These are phyloP conservation scores for Lithobates sylvaticus DNA, from an alignment of 2,797 vertebrate genomes.

Conservation along the genomic window DNA sequence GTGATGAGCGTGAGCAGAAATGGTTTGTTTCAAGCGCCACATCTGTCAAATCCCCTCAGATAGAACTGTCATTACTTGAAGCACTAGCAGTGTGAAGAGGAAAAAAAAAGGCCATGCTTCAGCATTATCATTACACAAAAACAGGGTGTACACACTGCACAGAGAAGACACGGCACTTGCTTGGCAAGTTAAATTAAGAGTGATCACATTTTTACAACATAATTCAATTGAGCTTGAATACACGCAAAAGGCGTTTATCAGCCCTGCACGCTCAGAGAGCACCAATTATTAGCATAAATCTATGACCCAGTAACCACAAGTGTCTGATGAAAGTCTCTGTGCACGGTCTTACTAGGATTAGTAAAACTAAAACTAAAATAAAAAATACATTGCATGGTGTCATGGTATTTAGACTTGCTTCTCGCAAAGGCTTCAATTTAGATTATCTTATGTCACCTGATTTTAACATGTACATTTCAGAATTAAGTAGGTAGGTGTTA, in stretches of 20 bases:
- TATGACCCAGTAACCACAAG: not conserved
- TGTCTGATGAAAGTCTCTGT: too few relatives aligned
- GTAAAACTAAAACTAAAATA: too few relatives aligned
- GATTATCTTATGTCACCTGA: too few relatives aligned
- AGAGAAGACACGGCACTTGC: not conserved
- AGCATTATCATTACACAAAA: not conserved
- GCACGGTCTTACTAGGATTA: too few relatives aligned
- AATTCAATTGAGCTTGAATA: too few relatives aligned
- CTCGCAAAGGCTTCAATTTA: too few relatives aligned
- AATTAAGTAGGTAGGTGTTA: too few relatives aligned
- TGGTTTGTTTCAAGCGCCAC: constrained; percentile 1
- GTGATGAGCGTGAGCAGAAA: not conserved
- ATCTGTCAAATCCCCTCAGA: constrained; percentile 46
- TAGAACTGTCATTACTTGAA: not conserved
- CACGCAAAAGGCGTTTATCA: not conserved
- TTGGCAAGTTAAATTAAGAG: not conserved
- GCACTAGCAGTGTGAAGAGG: constrained; percentile 9
- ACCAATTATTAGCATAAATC: not conserved
- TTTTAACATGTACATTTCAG: too few relatives aligned
- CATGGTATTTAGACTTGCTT: too few relatives aligned
- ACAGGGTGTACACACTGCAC: not conserved
- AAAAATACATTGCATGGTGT: too few relatives aligned
- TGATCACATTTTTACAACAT: not conserved
- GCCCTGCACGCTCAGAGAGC: not conserved
- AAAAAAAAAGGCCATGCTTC: not conserved